These are phyloP conservation scores for Yponomeuta evonymella DNA, from an alignment of 2,888 invertebrate genomes.

Conservation along the genomic window DNA sequence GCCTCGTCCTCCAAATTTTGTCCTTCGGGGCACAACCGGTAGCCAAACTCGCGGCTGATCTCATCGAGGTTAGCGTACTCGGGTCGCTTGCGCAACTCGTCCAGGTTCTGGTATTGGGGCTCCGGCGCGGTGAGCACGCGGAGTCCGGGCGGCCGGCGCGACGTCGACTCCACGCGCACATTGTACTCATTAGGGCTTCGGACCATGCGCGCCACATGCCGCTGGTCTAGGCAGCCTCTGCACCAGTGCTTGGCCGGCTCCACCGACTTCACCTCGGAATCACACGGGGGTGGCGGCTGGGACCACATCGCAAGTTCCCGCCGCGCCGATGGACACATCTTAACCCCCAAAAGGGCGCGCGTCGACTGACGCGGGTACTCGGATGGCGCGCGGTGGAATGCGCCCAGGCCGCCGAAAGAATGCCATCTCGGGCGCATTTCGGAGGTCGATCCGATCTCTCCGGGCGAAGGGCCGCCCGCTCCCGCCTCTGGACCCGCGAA, in stretches of 20 bases:
- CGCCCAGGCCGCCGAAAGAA: slow-evolving; percentile 76
- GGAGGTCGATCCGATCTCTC: slow-evolving; percentile 75
- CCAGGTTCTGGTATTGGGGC: slow-evolving; percentile 68
- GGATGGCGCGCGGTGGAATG: slow-evolving; percentile 73
- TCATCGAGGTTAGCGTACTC: slow-evolving; percentile 71
- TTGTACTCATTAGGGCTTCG: slow-evolving; percentile 58
- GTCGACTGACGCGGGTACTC: slow-evolving; percentile 70
- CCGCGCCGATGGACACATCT: slow-evolving; percentile 70
- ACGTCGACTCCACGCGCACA: slow-evolving; percentile 59
- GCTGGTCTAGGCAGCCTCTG: slow-evolving; percentile 47
- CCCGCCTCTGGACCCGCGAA: slow-evolving; percentile 62
- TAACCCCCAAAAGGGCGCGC: slow-evolving; percentile 76
- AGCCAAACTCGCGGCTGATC: slow-evolving; percentile 71
- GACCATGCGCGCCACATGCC: slow-evolving; percentile 62
- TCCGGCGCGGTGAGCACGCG: slow-evolving; percentile 52
- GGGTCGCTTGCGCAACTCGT: slow-evolving; percentile 64
- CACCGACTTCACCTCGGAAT: slow-evolving; percentile 34
- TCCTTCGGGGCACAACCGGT: slow-evolving; percentile 70
- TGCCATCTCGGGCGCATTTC: slow-evolving; percentile 77
- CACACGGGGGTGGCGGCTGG: slow-evolving; percentile 66
- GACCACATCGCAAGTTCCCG: slow-evolving; percentile 74
- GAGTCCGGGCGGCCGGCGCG: slow-evolving; percentile 52
- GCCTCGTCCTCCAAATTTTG: slow-evolving; percentile 72
- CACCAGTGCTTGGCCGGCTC: slow-evolving; percentile 44
- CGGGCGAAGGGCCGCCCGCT: slow-evolving; percentile 68